Base-by-base conservation (phyloP, 2,888 invertebrate genomes). In the Empis livida region DNA sequence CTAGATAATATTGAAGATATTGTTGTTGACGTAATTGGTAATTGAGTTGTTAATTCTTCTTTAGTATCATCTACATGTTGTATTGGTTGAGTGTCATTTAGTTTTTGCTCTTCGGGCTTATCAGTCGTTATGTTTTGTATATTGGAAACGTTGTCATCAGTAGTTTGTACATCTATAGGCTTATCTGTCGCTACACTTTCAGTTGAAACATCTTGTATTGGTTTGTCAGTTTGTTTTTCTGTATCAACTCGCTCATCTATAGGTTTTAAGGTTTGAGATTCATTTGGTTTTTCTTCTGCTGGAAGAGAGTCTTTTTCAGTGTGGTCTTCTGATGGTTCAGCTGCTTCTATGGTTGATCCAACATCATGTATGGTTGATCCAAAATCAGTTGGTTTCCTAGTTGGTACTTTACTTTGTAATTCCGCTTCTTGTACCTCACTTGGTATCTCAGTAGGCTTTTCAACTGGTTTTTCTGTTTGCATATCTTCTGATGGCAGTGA, bases 201-300 rank as follows among this genome's bases (percentile, higher is more conserved):
- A 4, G 57, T 56, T 40, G 55, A 59, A 14, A 61, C 64, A 11
- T 64, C 52, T 47, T 65, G 54, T 15, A 46, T 30, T 51, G 55
- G 49, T 38, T 64, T 56, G 32, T 57, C 51, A 48, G 57, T 56
- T 38, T 58, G 55, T 39, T 55, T 46, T 54, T 57, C 56, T 14
- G 52, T 47, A 43, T 27, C 32, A 32, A 47, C 51, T 46, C 53
- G n/a, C n/a, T n/a, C 55, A 42, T 53, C 54, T 42, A 54, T 49
- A 11, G 46, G 44, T 43, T 53, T 50, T 42, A 48, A 43, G 43
- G 55, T 51, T 11, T 50, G 44, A 38, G 48, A 46, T 32, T 52
- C 40, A 13, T 45, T 47, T 27, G 55, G 49, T 43, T 47, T 45
- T 44, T 54, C 49, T 45, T 52, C 47, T n/a, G 13, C 4, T 13